Conservation (phyloP, 2,888 invertebrate species). For the Aleiodes testaceus region DNA sequence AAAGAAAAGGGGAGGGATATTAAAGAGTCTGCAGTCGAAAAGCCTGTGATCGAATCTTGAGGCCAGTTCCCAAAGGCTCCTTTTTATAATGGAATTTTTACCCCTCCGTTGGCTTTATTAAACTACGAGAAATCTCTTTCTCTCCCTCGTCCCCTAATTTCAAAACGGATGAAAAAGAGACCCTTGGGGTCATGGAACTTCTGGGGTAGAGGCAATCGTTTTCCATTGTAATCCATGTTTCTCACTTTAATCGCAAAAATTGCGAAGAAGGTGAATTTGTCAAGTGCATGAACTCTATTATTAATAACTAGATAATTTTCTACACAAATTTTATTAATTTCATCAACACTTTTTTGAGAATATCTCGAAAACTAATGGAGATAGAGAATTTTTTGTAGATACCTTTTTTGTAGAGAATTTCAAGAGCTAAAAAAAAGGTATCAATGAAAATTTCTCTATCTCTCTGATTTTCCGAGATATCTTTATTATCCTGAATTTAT, state of each 20-base stretch:
- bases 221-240: constrained; percentile 31
- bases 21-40: constrained; percentile 47
- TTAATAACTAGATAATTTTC: too few species aligned
- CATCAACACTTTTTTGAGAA: too few species aligned
- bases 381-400: too few species aligned
- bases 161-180: not conserved
- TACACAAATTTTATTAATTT: too few species aligned
- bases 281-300: too few species aligned
- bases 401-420: too few species aligned
- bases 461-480: too few species aligned
- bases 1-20: constrained; percentile 9
- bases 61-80: constrained; percentile 71
- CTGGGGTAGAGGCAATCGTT: constrained; percentile 9
- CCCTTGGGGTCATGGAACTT: not conserved
- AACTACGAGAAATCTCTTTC: constrained; percentile 18
- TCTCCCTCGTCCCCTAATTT: constrained; percentile 10
- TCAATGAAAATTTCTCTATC: too few species aligned
- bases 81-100: constrained; percentile 53
- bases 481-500: too few species aligned
- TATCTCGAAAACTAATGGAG: too few species aligned
- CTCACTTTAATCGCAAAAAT: constrained; percentile 18
- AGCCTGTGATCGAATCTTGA: constrained; percentile 72
- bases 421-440: too few species aligned
- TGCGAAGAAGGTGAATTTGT: not conserved
- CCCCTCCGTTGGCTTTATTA: constrained; percentile 31